Base-by-base conservation (phyloP, 2,888 invertebrate species). In the Drosophila borealis region DNA sequence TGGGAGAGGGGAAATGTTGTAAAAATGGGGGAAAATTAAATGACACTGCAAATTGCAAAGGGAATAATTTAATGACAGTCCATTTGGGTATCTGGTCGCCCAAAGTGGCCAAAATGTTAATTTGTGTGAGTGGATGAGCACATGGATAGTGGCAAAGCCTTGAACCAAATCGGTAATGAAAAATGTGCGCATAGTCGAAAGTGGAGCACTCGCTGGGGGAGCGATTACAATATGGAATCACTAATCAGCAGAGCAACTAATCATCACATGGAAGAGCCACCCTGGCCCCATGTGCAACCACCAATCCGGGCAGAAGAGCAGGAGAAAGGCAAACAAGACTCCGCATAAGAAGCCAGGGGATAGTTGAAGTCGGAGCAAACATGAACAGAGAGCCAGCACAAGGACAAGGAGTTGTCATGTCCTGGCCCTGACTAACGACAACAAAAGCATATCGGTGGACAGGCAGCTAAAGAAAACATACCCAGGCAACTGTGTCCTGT, bases 21-120 rank as follows among this genome's bases (percentile, higher is more conserved):
- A 25, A 14, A 59, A 54, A 41, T 17, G n/a, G 11, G 21, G 36
- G 46, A 55, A 48, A 78, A 80, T 83, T 68, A 79, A 86, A 77
- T 86, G 81, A 72, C 74, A 79, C 55, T 66, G 84, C 81, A 73
- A 84, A 78, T 78, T 80, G 81, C 78, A 80, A 74, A 62, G 84
- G 87, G 87, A 83, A 83, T 83, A 68, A 78, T 71, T 81, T 78
- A 78, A 83, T 87, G 80, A 57, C 67, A 69, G 74, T 75, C 70
- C 80, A 80, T 84, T 87, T 70, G 59, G 65, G 41, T 64, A 70
- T 79, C 59, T 78, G 81, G 63, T 59, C 74, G 68, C 62, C 57
- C 59, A 29, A 65, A 65, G 64, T 65, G 71, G 50, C 46, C 55
- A 69, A 76, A 78, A 82, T 78, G 81, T 62, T 72, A 86, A 86